These are phyloP conservation scores for Ruditapes philippinarum DNA, from an alignment of 1,140 invertebrate species.

Conservation along the genomic window DNA sequence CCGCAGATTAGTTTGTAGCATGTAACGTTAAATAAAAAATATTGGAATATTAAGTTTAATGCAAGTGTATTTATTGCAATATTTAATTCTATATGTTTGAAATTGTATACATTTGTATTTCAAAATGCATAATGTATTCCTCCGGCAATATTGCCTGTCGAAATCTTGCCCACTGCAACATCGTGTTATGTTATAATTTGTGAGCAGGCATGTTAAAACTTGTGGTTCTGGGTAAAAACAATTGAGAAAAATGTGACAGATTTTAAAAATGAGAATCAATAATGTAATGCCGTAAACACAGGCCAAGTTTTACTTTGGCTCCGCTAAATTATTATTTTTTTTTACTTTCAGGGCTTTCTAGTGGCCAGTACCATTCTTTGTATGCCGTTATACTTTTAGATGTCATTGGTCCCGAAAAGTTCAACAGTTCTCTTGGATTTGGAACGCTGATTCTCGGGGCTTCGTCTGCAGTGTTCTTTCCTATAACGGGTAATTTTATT, in stretches of 20 bases:
- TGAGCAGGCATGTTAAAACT: too few species aligned
- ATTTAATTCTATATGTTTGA: too few species aligned
- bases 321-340: not conserved
- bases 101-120: too few species aligned
- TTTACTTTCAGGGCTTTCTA: constrained; percentile 37
- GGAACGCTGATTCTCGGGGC: not conserved
- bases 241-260: not conserved
- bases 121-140: too few species aligned
- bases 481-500: constrained; percentile 17
- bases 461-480: constrained; percentile 16
- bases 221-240: not conserved
- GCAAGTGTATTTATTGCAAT: too few species aligned
- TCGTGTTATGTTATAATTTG: too few species aligned
- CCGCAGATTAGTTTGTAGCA: too few species aligned
- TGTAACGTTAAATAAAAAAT: too few species aligned
- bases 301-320: not conserved
- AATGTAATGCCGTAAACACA: not conserved
- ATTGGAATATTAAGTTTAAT: too few species aligned
- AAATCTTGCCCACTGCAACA: too few species aligned
- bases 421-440: constrained; percentile 39
- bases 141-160: too few species aligned
- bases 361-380: constrained; percentile 33
- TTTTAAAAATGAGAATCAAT: too few species aligned
- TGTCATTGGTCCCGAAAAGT: constrained; percentile 33
- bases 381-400: constrained; percentile 11